phyloP scores from a whole-genome alignment of 2,113 vertebrate genomes.

The Tachuris rubrigastra region DNA sequence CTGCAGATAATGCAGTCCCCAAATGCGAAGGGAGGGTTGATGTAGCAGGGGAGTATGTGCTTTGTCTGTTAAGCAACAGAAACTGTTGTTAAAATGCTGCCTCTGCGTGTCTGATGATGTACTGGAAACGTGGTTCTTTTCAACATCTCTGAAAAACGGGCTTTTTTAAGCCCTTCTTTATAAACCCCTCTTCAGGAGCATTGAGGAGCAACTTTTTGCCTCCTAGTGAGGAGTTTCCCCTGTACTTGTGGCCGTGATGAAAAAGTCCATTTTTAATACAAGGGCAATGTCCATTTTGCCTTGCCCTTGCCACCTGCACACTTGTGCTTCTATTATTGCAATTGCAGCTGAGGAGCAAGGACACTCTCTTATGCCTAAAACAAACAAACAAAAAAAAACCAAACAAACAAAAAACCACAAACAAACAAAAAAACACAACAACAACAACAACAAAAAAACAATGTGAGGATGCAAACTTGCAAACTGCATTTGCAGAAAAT shows the following conservation, averaged over 20 bases:
- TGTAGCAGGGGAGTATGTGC: neutral
- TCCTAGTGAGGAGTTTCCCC: neutral
- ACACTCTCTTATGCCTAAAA: neutral
- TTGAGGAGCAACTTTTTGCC: neutral
- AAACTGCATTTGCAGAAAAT: neutral
- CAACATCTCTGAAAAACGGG: neutral
- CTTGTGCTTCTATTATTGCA: neutral
- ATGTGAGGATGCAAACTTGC: neutral
- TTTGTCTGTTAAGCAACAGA: constrained; percentile 21
- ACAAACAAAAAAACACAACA: no score
- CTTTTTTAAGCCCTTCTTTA: neutral
- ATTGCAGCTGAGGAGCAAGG: neutral
- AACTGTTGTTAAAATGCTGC: neutral
- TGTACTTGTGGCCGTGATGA: neutral
- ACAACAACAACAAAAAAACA: no score
- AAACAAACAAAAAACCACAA: no score
- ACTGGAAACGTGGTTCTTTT: neutral
- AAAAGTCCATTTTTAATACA: neutral
- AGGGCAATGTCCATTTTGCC: neutral
- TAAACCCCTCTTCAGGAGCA: neutral
- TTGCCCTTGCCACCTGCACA: neutral
- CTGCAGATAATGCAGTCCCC: neutral
- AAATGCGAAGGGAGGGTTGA: neutral
- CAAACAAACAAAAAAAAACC: neutral
- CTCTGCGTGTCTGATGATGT: neutral